Evolutionary conservation across 2,797 vertebrate genomes (phyloP).

Genomic region (Diglossa cyanea): DNA sequence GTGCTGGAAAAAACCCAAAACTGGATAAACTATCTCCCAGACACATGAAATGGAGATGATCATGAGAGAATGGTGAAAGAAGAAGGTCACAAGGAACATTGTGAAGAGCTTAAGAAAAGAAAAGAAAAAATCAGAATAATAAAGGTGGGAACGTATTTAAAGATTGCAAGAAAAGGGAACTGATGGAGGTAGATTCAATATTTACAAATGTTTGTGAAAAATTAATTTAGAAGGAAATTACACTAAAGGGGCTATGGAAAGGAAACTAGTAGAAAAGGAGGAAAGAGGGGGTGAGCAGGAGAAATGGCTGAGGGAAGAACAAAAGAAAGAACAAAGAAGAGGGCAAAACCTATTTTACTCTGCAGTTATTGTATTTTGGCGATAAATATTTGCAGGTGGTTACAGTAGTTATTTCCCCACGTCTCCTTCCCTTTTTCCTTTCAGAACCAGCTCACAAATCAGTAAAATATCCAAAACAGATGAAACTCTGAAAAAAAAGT

Average conservation of each 20-base stretch:
- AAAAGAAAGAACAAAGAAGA: conserved; percentile 49
- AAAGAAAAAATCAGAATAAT: not conserved
- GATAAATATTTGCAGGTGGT: conserved; percentile 56
- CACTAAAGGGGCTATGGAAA: not conserved
- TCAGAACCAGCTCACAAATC: conserved; percentile 6
- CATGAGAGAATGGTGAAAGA: not conserved
- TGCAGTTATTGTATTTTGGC: not conserved
- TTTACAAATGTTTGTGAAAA: conserved; percentile 8
- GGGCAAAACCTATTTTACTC: not conserved
- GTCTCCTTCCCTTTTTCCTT: not conserved
- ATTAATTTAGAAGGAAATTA: conserved; percentile 1
- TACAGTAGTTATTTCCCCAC: conserved; percentile 18
- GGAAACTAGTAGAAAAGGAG: not conserved
- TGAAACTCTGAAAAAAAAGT: not conserved
- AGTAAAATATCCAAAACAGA: conserved; percentile 10
- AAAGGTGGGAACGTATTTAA: not conserved
- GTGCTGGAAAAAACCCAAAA: not conserved
- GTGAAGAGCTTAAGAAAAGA: not conserved
- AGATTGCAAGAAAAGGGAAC: not conserved
- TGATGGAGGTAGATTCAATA: not conserved
- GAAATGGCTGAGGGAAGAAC: not conserved
- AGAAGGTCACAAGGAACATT: not conserved
- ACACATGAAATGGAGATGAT: not conserved
- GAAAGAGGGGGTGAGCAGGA: not conserved
- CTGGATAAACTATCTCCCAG: not conserved